A percentile compares a stretch with the other conserved stretches of the same genome.
Conservation (phyloP, 1,140 invertebrate genomes). For the Potamilus streckersoni region DNA sequence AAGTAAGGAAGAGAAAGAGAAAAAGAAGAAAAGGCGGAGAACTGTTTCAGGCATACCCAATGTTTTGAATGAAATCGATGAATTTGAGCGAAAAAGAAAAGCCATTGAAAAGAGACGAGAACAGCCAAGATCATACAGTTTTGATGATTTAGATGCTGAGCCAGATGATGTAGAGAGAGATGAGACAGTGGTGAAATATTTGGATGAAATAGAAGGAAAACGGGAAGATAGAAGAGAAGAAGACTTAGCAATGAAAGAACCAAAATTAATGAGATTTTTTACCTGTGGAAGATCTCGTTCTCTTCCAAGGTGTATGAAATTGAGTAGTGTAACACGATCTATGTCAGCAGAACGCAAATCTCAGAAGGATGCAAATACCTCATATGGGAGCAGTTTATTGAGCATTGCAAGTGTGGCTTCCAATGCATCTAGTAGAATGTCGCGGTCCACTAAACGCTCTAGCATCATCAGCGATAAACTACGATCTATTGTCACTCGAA, state of each 20-base stretch:
- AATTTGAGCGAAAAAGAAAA: constrained; percentile 51
- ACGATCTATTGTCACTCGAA: constrained; percentile 42
- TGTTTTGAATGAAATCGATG: constrained; percentile 56
- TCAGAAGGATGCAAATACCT: constrained; percentile 12
- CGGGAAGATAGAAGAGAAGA: constrained; percentile 55
- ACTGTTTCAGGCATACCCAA: constrained; percentile 56
- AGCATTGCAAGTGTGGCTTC: constrained; percentile 45
- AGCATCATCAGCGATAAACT: constrained; percentile 60
- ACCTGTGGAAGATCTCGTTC: constrained; percentile 58
- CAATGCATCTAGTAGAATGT: constrained; percentile 35
- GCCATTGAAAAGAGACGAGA: constrained; percentile 12
- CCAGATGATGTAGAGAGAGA: constrained; percentile 39
- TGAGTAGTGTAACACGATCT: constrained; percentile 27
- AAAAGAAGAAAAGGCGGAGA: constrained; percentile 45
- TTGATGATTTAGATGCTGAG: constrained; percentile 54
- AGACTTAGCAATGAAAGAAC: constrained; percentile 44
- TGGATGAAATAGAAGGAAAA: constrained; percentile 57
- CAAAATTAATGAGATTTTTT: constrained; percentile 56
- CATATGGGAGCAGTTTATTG: constrained; percentile 36
- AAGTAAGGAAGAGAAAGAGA: constrained; percentile 27
- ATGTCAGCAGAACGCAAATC: constrained; percentile 28
- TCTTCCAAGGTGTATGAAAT: constrained; percentile 53
- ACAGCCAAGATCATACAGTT: constrained; percentile 48
- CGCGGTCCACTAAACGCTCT: constrained; percentile 48
- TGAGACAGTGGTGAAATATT: constrained; percentile 53